These are phyloP conservation scores for Myotis brandtii DNA, from an alignment of 2,113 vertebrate species.

Conservation along the genomic window DNA sequence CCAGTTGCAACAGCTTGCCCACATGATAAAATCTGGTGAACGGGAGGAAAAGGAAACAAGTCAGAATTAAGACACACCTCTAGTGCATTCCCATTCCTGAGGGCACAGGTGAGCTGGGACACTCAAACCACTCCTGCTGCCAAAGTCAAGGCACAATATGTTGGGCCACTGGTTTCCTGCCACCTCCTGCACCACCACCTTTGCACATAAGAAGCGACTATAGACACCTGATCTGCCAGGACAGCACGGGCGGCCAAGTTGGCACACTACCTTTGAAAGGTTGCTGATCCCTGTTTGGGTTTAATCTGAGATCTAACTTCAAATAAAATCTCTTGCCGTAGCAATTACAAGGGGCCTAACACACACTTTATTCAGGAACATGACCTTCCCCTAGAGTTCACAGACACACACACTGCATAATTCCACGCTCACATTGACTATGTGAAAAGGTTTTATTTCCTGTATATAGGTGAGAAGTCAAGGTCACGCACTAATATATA, in stretches of 20 bases:
- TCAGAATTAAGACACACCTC: not conserved
- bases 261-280: not conserved
- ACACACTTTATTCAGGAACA: not conserved
- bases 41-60: not conserved
- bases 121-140: not conserved
- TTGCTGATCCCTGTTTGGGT: not conserved
- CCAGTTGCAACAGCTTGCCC: constrained; percentile 96
- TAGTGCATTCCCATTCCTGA: not conserved
- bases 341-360: constrained; percentile 14
- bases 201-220: not conserved
- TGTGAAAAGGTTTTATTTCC: not conserved
- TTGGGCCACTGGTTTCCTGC: not conserved
- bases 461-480: not conserved
- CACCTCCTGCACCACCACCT: not conserved
- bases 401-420: not conserved
- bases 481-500: not conserved
- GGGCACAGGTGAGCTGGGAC: too few relatives aligned
- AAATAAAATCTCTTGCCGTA: constrained; percentile 8
- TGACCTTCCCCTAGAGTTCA: not conserved
- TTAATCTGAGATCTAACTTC: constrained; percentile 42
- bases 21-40: constrained; percentile 89
- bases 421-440: not conserved
- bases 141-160: not conserved
- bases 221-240: not conserved
- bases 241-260: fast-evolving